These are phyloP conservation scores for Ypsolopha sequella DNA, from an alignment of 2,888 invertebrate genomes.

Conservation along the genomic window DNA sequence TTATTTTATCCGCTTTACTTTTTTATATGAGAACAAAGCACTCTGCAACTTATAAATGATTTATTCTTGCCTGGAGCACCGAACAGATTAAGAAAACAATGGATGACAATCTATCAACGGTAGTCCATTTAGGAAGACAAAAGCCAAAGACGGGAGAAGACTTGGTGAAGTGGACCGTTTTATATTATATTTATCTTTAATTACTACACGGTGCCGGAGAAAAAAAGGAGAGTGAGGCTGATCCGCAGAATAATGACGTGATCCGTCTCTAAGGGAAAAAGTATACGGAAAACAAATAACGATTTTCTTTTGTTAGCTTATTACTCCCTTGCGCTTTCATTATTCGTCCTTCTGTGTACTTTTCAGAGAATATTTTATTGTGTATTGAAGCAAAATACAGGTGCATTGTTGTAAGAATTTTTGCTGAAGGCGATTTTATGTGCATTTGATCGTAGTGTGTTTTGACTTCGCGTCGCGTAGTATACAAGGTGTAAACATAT, in stretches of 20 bases:
- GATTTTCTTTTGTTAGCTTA: constrained; percentile 68
- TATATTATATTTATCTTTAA: constrained; percentile 70
- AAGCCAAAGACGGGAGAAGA: constrained; percentile 38
- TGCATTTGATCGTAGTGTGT: no score
- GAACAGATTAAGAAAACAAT: constrained; percentile 61
- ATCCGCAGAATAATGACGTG: constrained; percentile 54
- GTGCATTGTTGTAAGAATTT: background rate
- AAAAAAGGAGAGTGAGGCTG: constrained; percentile 3
- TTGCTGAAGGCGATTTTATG: background rate
- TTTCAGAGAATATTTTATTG: constrained; percentile 15
- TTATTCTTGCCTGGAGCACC: constrained; percentile 47
- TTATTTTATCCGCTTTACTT: background rate
- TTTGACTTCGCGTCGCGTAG: no score
- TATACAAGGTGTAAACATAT: no score
- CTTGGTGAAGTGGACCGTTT: constrained; percentile 54
- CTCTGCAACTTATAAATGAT: constrained; percentile 51
- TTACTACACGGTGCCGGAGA: constrained; percentile 48
- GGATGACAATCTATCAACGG: constrained; percentile 58
- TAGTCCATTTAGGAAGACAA: constrained; percentile 57
- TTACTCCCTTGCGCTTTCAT: constrained; percentile 62
- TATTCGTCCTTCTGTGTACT: constrained; percentile 40
- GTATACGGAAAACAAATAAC: constrained; percentile 58
- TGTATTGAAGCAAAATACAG: constrained; percentile 4
- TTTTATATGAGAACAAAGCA: constrained; percentile 8
- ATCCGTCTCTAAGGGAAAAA: constrained; percentile 44